Base-by-base conservation (phyloP, 1,140 invertebrate genomes). In the Penaeus indicus region DNA sequence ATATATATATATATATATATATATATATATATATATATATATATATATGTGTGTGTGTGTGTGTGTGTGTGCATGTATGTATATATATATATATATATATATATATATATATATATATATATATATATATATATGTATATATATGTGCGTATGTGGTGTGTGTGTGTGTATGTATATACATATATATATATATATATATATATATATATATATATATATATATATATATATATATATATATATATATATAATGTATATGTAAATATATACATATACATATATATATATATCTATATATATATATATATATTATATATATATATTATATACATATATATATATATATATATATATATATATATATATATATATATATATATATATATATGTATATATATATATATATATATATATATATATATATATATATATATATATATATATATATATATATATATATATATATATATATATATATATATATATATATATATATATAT, bases 391-490 rank as follows among this genome's bases (percentile, higher is more conserved):
- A 0, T 79, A 47, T 79, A 79, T 79, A 79, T 79, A 79, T 79
- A 79, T 79, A 47, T 10, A 25, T 79, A 79, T 79, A 79, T 79
- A 79, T 79, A 79, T 25, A 79, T 79, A 79, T 11, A 42, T 10
- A 42, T 47, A 10, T 47, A 79, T 79, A 25, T 79, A 27, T 79
- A 79, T 47, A 27, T 47, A 79, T 79, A 79, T 79, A 79, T 79
- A 79, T 10, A 47, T 79, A 4, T 10, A 79, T 79, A 79, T 79
- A 79, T 79, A 79, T 79, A 79, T 79, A 79, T 79, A 79, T 79
- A 60, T 79, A 79, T 79, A 79, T 79, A 79, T 79, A 79, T 79
- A 32, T 79, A 79, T 79, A 79, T 32, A 79, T 79, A 79, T 0
- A 79, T 32, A 32, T 79, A 27, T 79, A 32, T 42, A 3, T 10